Base-by-base conservation (phyloP, 2,797 vertebrate genomes). In the Leontocebus nigricollis region DNA sequence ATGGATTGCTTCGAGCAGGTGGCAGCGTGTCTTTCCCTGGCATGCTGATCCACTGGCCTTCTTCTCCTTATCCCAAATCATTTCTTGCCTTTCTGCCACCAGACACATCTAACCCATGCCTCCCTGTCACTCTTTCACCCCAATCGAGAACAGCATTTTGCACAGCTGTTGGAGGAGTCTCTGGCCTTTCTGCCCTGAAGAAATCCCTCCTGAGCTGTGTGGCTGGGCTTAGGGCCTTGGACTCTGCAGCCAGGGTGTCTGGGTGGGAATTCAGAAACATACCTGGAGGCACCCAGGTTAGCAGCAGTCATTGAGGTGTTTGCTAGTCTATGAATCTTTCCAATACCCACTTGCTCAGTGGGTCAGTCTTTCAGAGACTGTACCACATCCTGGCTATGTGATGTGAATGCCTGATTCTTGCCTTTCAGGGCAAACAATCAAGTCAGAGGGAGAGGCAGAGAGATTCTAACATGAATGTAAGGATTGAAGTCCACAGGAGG, bases 81-180 rank as follows among this genome's bases (percentile, higher is more conserved):
- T 19, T 36, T 44, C 72, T 89, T 13, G 13, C 17, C 7, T 81
- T 27, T 10, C 15, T 9, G 13, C 33, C 15, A 22, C 33, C 30
- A 55, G 36, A 9, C 67, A 33, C 14, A 24, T 20, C 4, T 39
- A 50, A 27, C 1, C 9, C 1, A 2, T 1, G 2, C 33, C 17
- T 5, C 30, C 9, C 17, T 10, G 36, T 10, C 52, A 12, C 6
- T 50, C 5, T 6, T 39, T 59, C 19, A 30, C 44, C 9, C 4
- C 15, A 4, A 13, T 2, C 0, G 2, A 13, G 20, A 4, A 0
- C 20, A n/a, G 5, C 14, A 0, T 22, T n/a, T 20, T 36, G 19
- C 55, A 36, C 50, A 19, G 41, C 4, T 24, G 41, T 2, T 36
- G 15, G 39, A 26, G 17, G 55, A 2, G 41, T 22, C 7, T 36